Evolutionary conservation across 2,888 invertebrate genomes (phyloP).

Genomic region (Acronicta alni): DNA sequence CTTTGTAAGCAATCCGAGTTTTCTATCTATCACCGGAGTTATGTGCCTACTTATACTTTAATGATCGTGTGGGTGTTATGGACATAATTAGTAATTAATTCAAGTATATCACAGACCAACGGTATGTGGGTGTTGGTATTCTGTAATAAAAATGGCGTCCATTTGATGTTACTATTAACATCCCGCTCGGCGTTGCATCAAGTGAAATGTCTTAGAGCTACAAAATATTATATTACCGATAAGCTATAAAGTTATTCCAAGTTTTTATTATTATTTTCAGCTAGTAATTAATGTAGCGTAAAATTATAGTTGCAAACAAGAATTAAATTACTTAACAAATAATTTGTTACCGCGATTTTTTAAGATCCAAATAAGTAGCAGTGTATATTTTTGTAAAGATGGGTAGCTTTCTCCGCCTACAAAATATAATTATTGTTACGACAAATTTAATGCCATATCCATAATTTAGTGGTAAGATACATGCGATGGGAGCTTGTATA

Average conservation of each 20-base stretch:
- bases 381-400: no score
- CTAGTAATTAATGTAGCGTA: no score
- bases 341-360: no score
- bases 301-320: no score
- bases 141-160: constrained; percentile 82
- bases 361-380: no score
- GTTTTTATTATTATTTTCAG: no score
- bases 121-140: constrained; percentile 74
- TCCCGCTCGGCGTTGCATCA: constrained; percentile 72
- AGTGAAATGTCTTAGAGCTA: constrained; percentile 66
- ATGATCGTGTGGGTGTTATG: constrained; percentile 66
- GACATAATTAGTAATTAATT: constrained; percentile 76
- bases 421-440: not conserved
- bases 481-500: constrained; percentile 46
- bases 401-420: no score
- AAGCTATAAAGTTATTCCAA: not conserved
- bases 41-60: constrained; percentile 54
- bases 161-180: constrained; percentile 74
- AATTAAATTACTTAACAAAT: no score
- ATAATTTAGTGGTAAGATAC: constrained; percentile 28
- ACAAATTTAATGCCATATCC: constrained; percentile 57
- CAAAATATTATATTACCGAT: constrained; percentile 45
- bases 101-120: constrained; percentile 71
- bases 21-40: constrained; percentile 43
- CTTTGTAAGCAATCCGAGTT: constrained; percentile 45